Base-by-base conservation (phyloP, 2,113 vertebrate genomes). In the Pardalotus punctatus region DNA sequence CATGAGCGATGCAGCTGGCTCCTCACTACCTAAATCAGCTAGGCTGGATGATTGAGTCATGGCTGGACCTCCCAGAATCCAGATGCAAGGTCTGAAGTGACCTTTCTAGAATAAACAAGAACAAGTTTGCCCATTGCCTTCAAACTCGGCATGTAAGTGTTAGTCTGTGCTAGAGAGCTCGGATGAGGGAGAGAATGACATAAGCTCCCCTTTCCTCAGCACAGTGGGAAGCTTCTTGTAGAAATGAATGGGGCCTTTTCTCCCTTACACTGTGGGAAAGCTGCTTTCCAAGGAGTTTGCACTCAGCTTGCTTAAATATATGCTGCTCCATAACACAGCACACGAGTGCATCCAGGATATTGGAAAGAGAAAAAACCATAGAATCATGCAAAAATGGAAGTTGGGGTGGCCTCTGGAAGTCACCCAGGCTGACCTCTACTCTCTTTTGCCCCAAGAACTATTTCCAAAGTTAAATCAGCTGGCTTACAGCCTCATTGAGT, bases 71-170 rank as follows among this genome's bases (percentile, higher is more conserved):
- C 82, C 86, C 90, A 94, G 90, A 90, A 92, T 71, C 92, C 88
- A 93, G 82, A 81, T 81, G 66, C 35, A 0, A 94, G 21, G 24
- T 86, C 86, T 95, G 72, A 88, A 90, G 69, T 90, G 96, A 97
- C 96, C 92, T 97, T 96, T 95, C 76, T 92, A 71, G 96, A 92
- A 88, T 78, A 97, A 96, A 90, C 74, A 94, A 81, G 74, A 50
- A 47, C 11, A 47, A 81, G 54, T 66, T 90, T 69, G 14, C 40
- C 45, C 0, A 0, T 62, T 91, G 77, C 38, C 84, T 82, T 91
- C 61, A 77, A 78, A 67, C 67, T 71, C 21, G 0, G 76, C 28
- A 14, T 48, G 19, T 33, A 72, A 97, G 77, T 47, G 64, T 45
- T 71, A 71, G 80, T 60, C 79, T 95, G 76, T 90, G 64, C 36